phyloP scores from a whole-genome alignment of 2,113 vertebrate species.

The Hippocampus zosterae region DNA sequence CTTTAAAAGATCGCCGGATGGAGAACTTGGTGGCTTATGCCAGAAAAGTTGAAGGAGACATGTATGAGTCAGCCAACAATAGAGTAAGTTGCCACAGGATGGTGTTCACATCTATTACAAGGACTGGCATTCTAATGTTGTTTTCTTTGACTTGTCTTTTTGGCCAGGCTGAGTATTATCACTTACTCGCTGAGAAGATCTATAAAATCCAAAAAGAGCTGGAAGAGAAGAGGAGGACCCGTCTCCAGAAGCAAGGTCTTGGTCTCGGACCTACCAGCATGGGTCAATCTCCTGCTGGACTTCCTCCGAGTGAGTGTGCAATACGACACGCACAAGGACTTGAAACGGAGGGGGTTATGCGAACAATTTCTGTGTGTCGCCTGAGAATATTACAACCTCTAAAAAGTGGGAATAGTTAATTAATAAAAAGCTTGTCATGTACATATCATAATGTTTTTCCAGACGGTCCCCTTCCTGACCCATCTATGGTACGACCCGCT shows the following conservation, averaged over 20 bases:
- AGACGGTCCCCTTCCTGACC: slow-evolving; percentile 90
- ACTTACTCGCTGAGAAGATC: slow-evolving; percentile 93
- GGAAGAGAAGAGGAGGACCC: slow-evolving; percentile 91
- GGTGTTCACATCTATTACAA: not conserved
- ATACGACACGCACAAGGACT: slow-evolving; percentile 2
- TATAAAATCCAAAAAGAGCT: slow-evolving; percentile 98
- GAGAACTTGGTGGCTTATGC: slow-evolving; percentile 97
- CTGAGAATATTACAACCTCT: no score
- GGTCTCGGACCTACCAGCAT: slow-evolving; percentile 72
- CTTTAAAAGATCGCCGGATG: slow-evolving; percentile 94
- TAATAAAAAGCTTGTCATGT: not conserved
- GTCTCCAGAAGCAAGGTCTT: slow-evolving; percentile 90
- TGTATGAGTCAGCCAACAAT: slow-evolving; percentile 97
- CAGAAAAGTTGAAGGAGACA: slow-evolving; percentile 95
- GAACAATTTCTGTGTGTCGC: no score
- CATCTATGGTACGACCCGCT: slow-evolving; percentile 80
- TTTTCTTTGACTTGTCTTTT: not conserved
- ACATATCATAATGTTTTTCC: slow-evolving; percentile 15
- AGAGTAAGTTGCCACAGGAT: slow-evolving; percentile 70
- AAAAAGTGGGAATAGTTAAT: not conserved
- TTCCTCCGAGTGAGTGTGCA: slow-evolving; percentile 82
- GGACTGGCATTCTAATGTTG: not conserved
- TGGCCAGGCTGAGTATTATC: slow-evolving; percentile 90
- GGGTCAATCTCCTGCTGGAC: slow-evolving; percentile 70
- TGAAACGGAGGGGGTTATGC: not conserved